phyloP scores from a whole-genome alignment of 2,888 invertebrate species.

The Lysandra bellargus region DNA sequence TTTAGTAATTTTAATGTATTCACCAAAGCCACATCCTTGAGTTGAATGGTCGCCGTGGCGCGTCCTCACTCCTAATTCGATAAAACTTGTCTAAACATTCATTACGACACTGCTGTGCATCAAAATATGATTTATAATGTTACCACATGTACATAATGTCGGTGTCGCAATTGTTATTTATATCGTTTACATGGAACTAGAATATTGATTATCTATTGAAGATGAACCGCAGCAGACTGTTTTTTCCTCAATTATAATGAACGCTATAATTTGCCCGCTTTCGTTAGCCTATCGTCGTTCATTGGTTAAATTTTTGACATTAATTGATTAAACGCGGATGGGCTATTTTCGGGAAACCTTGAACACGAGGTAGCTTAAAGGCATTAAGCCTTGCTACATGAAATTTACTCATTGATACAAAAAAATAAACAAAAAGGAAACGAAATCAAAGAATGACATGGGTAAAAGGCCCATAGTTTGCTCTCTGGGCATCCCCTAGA shows the following conservation, averaged over 20 bases:
- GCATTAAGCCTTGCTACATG: too few species aligned
- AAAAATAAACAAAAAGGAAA: too few species aligned
- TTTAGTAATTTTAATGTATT: conserved; percentile 10
- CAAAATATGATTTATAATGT: conserved; percentile 30
- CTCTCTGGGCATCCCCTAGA: too few species aligned
- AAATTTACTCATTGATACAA: too few species aligned
- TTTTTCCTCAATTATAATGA: background rate
- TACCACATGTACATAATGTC: conserved; percentile 7
- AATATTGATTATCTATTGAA: background rate
- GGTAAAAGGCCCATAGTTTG: too few species aligned
- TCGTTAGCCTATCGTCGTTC: too few species aligned
- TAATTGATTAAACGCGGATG: too few species aligned
- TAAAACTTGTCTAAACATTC: conserved; percentile 19
- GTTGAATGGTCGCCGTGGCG: background rate
- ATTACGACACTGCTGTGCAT: conserved; percentile 24
- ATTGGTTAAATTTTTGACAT: too few species aligned
- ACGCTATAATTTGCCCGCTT: background rate
- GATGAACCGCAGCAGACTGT: background rate
- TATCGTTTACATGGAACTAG: conserved; percentile 1
- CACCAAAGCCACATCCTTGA: conserved; percentile 7
- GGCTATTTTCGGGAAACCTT: too few species aligned
- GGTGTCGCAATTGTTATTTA: background rate
- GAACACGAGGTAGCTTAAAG: too few species aligned
- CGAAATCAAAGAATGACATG: too few species aligned
- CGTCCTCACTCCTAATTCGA: conserved; percentile 24